Percentiles rank a stretch among this genome's conserved stretches.
These are phyloP conservation scores for Thymelicus lineola DNA, from an alignment of 2,888 invertebrate genomes.

Conservation along the genomic window DNA sequence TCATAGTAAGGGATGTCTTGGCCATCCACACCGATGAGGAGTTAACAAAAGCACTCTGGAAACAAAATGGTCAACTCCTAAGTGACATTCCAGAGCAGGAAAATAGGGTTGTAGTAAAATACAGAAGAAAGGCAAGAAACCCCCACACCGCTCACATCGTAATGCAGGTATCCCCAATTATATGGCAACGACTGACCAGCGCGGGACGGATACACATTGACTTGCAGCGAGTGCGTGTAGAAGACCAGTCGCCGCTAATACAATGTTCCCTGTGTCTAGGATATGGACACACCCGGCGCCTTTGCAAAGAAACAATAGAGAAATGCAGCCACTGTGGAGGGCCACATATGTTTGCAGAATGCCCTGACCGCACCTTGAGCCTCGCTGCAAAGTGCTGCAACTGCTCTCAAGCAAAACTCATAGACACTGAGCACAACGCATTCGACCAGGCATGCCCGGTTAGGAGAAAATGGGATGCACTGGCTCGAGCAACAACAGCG, in stretches of 20 bases:
- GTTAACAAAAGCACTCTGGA: conserved; percentile 13
- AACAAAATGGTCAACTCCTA: conserved; percentile 24
- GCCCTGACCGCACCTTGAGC: neutral
- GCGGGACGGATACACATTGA: conserved; percentile 6
- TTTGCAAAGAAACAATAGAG: conserved; percentile 4
- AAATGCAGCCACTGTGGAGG: conserved; percentile 33
- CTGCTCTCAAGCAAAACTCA: conserved; percentile 1
- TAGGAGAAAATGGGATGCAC: conserved; percentile 5
- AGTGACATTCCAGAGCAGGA: conserved; percentile 10
- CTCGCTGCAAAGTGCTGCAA: conserved; percentile 18
- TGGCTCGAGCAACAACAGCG: neutral
- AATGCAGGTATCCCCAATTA: neutral
- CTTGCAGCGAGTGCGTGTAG: conserved; percentile 16
- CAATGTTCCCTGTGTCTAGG: conserved; percentile 17
- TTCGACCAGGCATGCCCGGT: conserved; percentile 9
- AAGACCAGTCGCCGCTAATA: conserved; percentile 28
- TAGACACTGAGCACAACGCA: conserved; percentile 12
- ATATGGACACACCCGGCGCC: neutral
- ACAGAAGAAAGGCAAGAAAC: conserved; percentile 23
- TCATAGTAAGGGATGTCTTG: conserved; percentile 26
- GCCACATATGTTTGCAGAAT: conserved; percentile 7
- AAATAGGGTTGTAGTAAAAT: conserved; percentile 8
- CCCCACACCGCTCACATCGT: conserved; percentile 6
- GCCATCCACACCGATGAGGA: conserved; percentile 24
- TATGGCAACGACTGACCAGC: conserved; percentile 3